These are phyloP conservation scores for Drosophila teissieri DNA, from an alignment of 1,140 invertebrate species.

Conservation along the genomic window DNA sequence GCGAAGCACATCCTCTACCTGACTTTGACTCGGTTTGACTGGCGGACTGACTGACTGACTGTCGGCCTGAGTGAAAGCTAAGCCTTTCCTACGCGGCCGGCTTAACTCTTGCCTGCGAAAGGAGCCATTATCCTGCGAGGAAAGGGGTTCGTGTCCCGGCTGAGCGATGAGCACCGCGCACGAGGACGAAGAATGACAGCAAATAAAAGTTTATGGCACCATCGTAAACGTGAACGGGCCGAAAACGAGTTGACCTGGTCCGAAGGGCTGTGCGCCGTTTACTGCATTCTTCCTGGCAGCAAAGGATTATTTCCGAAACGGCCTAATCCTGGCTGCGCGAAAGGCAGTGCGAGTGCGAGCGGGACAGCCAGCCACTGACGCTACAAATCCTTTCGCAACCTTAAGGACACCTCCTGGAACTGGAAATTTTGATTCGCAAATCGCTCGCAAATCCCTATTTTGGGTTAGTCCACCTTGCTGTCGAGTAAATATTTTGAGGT, in stretches of 20 bases:
- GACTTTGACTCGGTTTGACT: constrained; percentile 48
- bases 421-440: constrained; percentile 58
- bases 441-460: constrained; percentile 44
- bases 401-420: constrained; percentile 52
- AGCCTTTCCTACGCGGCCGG: constrained; percentile 58
- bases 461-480: constrained; percentile 52
- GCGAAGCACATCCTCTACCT: constrained; percentile 37
- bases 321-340: constrained; percentile 50
- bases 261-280: constrained; percentile 39
- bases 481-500: constrained; percentile 78
- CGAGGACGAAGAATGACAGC: constrained; percentile 70
- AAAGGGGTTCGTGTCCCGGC: constrained; percentile 71
- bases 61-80: constrained; percentile 63
- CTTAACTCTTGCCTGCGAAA: constrained; percentile 69
- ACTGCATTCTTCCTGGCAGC: constrained; percentile 76
- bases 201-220: constrained; percentile 77
- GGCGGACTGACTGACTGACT: constrained; percentile 7
- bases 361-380: background rate
- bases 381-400: constrained; percentile 69
- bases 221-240: constrained; percentile 72
- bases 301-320: constrained; percentile 80
- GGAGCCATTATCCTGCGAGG: constrained; percentile 15
- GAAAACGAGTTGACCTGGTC: constrained; percentile 53
- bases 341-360: background rate
- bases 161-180: constrained; percentile 47